A percentile compares a stretch with the other conserved stretches of the same genome.
Evolutionary conservation across 1,140 invertebrate species (phyloP).

Genomic region (Sycobia sp.): DNA sequence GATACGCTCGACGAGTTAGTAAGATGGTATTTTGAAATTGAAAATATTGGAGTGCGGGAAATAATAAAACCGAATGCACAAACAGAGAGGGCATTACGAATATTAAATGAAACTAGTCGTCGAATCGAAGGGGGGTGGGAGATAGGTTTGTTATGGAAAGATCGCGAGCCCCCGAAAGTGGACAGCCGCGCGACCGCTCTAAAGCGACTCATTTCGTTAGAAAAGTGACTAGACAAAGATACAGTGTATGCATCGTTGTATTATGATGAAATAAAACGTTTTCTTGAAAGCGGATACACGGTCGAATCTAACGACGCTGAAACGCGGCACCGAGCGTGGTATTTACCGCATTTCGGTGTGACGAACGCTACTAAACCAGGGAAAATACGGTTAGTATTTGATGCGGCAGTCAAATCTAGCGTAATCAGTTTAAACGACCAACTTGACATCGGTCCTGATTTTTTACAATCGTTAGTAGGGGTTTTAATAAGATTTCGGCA

Average conservation of each 20-base stretch:
- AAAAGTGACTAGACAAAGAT: neutral
- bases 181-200: neutral
- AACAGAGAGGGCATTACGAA: neutral
- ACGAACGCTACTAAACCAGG: neutral
- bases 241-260: neutral
- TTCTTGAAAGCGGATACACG: neutral
- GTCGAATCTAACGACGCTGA: no score
- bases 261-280: neutral
- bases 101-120: no score
- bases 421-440: neutral
- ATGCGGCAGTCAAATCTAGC: neutral
- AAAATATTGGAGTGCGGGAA: neutral
- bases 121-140: neutral
- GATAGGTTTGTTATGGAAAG: neutral
- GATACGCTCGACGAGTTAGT: neutral
- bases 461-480: neutral
- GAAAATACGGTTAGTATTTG: neutral
- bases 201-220: neutral
- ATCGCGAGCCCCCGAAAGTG: neutral
- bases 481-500: conserved; percentile 21
- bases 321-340: neutral
- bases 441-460: neutral
- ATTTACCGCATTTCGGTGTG: neutral
- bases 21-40: neutral
- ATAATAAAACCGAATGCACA: neutral